Conservation (phyloP, 2,797 vertebrate genomes). For the Margarornis squamiger region DNA sequence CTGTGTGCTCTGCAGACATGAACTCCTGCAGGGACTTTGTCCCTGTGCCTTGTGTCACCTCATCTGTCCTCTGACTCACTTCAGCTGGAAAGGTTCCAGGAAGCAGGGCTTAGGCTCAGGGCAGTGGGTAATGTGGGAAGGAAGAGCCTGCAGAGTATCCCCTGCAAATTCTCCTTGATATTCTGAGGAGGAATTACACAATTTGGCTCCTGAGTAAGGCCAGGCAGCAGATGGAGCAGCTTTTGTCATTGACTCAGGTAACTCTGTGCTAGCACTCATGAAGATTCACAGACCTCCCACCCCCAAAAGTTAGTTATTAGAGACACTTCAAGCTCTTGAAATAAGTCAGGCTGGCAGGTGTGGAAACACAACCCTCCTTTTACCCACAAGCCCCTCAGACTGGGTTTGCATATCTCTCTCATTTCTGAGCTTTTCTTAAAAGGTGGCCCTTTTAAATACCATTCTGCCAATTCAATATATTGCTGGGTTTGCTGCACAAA, state of each 20-base stretch:
- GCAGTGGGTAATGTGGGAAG: background rate
- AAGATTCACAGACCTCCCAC: background rate
- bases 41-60: background rate
- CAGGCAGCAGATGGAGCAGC: background rate
- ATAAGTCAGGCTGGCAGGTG: background rate
- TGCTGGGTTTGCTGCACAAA: background rate
- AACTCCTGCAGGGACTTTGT: background rate
- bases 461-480: background rate
- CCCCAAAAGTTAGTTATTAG: background rate
- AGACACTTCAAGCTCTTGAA: background rate
- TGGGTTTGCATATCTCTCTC: background rate
- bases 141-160: background rate
- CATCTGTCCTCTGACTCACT: fast-evolving
- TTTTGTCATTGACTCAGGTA: background rate
- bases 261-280: background rate
- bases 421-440: background rate
- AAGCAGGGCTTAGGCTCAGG: fast-evolving
- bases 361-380: background rate
- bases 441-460: background rate
- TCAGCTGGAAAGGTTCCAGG: background rate
- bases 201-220: background rate
- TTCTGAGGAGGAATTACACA: background rate
- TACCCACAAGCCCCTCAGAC: background rate
- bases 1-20: background rate
- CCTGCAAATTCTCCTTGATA: background rate